Percentiles rank a stretch among this genome's conserved stretches.
Evolutionary conservation across 2,113 vertebrate species (phyloP).

Genomic region (Uria lomvia): DNA sequence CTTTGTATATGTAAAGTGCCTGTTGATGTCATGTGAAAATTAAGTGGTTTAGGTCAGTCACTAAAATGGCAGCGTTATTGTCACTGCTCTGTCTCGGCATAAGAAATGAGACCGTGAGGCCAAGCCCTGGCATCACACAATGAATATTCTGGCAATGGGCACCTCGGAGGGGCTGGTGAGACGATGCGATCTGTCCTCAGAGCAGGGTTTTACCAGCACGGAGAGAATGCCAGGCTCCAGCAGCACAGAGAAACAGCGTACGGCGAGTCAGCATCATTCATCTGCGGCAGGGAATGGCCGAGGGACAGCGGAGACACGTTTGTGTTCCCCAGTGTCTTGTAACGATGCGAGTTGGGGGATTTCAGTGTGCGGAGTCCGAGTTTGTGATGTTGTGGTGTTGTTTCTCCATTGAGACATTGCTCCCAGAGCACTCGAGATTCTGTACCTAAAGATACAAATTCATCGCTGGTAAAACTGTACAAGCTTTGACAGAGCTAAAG

Average conservation of each 20-base stretch:
- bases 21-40: not conserved
- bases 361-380: not conserved
- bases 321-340: not conserved
- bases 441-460: not conserved
- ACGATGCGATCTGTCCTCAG: not conserved
- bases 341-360: rapidly evolving
- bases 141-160: rapidly evolving
- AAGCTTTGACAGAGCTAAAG: not conserved
- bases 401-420: not conserved
- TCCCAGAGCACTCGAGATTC: not conserved
- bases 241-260: rapidly evolving
- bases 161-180: not conserved
- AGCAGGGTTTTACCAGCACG: not conserved
- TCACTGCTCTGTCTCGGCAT: not conserved
- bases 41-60: not conserved
- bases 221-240: not conserved
- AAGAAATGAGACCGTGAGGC: not conserved
- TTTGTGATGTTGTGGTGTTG: rapidly evolving
- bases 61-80: not conserved
- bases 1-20: not conserved
- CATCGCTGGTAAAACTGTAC: not conserved
- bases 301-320: rapidly evolving
- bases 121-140: not conserved
- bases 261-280: rapidly evolving
- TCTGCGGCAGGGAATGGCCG: not conserved